These are phyloP conservation scores for Cephus rjabovi DNA, from an alignment of 2,888 invertebrate species.

Conservation along the genomic window DNA sequence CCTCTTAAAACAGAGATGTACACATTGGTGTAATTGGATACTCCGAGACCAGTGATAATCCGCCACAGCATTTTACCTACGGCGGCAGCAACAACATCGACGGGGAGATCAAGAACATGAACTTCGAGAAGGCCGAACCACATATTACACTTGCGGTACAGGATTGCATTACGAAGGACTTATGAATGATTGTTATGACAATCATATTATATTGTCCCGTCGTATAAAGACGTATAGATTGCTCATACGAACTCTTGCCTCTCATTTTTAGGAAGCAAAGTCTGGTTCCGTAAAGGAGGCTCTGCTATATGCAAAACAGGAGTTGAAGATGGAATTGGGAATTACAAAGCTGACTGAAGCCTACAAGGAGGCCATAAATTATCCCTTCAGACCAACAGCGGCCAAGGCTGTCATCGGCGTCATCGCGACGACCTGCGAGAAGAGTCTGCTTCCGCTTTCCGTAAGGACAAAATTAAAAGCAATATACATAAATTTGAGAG, in stretches of 20 bases:
- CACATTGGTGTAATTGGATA: conserved; percentile 72
- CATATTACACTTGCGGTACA: conserved; percentile 45
- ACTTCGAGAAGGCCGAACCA: conserved; percentile 54
- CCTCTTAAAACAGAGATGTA: conserved; percentile 67
- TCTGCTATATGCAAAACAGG: conserved; percentile 55
- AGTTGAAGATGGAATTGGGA: conserved; percentile 69
- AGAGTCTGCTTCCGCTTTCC: conserved; percentile 67
- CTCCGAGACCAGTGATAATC: conserved; percentile 65
- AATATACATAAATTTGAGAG: background rate
- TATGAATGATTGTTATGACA: too few species aligned
- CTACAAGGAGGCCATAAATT: conserved; percentile 73
- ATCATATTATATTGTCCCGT: too few species aligned
- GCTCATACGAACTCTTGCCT: background rate
- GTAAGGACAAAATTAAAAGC: conserved; percentile 66
- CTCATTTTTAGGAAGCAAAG: conserved; percentile 48
- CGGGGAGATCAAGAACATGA: conserved; percentile 67
- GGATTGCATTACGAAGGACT: too few species aligned
- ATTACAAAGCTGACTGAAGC: conserved; percentile 67
- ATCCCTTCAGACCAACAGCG: conserved; percentile 83
- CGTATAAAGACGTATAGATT: too few species aligned
- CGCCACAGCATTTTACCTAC: conserved; percentile 72
- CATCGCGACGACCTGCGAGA: conserved; percentile 73
- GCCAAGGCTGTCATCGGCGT: conserved; percentile 79
- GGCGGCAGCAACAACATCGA: conserved; percentile 69
- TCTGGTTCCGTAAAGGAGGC: conserved; percentile 38